Evolutionary conservation across 1,140 invertebrate species (phyloP), one percentile per base, ranked within the genome.

Genomic region (Venturia canescens): DNA sequence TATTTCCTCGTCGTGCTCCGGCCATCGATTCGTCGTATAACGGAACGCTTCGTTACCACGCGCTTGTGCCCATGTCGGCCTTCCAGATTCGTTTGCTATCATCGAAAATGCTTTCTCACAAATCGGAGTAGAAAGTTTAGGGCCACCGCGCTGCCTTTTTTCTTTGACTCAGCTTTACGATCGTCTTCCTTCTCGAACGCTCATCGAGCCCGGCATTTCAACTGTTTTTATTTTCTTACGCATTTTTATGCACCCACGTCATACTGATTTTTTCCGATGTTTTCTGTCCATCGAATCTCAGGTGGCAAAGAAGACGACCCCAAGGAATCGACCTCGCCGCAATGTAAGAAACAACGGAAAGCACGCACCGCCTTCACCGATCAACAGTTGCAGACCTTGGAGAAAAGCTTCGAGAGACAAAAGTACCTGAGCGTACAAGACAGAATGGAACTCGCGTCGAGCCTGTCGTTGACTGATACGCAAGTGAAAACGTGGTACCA

Each of bases 401-500:
- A 99, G 92, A 99, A 98, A 91, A 98, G 97, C 80, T 99, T 99
- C 92, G 98, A 99, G 90, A 93, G 98, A 82, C 98, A 99, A 92
- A 99, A 99, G 91, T 99, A 99, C 93, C 94, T 99, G 29, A 98
- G 97, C 86, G 99, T 99, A 6, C 98, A 99, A 89, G 99, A 99
- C 90, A 93, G 99, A 80, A 99, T 99, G 97, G 98, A 99, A 92
- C 92, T 99, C 81, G 99, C 99, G 0, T 97, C 98, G 34, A 98
- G 98, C 91, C 93, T 99, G 50, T 97, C 97, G 81, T 94, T 99
- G 29, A 98, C 97, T 11, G 99, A 99, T 90, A 99, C 98, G 16
- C 99, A 99, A 94, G 98, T 99, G 85, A 99, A 99, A 92, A 99
- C 98, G 79, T 99, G 98, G 98, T 99, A 99, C 91, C 98, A 99